These are phyloP conservation scores for Drosophila tsacasi DNA, from an alignment of 1,140 invertebrate species.

Conservation along the genomic window DNA sequence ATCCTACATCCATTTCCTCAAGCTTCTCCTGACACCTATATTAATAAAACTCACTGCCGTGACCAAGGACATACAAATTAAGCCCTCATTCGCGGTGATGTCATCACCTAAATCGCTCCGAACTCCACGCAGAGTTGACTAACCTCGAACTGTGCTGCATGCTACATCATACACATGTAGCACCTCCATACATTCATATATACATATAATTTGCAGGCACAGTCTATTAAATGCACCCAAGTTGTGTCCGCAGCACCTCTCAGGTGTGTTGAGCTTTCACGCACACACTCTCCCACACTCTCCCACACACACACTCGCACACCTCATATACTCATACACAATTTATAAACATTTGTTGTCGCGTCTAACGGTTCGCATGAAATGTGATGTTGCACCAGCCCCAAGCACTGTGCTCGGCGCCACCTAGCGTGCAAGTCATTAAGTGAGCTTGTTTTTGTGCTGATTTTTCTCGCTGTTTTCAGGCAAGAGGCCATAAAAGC, in stretches of 20 bases:
- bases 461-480: constrained; percentile 55
- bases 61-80: constrained; percentile 48
- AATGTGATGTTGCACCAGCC: constrained; percentile 48
- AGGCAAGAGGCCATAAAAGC: constrained; percentile 71
- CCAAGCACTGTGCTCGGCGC: constrained; percentile 22
- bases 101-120: constrained; percentile 24
- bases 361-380: constrained; percentile 56
- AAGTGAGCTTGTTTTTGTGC: constrained; percentile 79
- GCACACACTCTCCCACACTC: constrained; percentile 29
- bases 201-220: constrained; percentile 45
- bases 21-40: neutral
- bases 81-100: constrained; percentile 43
- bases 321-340: constrained; percentile 15
- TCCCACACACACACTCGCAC: neutral
- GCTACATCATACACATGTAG: neutral
- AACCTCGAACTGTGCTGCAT: constrained; percentile 58
- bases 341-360: constrained; percentile 64
- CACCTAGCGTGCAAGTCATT: constrained; percentile 76
- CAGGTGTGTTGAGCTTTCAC: constrained; percentile 34
- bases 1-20: neutral
- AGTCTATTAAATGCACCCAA: constrained; percentile 67
- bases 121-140: constrained; percentile 67
- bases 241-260: constrained; percentile 68
- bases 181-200: constrained; percentile 2
- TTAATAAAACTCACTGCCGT: neutral